These are phyloP conservation scores for Cyphomyrmex costatus DNA, from an alignment of 1,140 invertebrate species.

Conservation along the genomic window DNA sequence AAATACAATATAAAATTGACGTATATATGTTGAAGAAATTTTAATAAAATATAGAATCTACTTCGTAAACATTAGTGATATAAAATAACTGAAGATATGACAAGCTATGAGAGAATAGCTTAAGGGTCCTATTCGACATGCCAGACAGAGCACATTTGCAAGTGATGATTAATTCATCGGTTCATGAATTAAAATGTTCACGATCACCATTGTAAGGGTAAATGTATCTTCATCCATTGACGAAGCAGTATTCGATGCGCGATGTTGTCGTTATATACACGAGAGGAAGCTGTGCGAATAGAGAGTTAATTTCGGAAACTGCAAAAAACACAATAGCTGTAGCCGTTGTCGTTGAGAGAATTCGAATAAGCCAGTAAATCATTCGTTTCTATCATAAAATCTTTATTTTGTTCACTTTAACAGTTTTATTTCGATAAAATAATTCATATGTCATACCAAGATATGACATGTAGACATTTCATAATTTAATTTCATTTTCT, in stretches of 20 bases:
- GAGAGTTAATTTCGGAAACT: constrained; percentile 66
- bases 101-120: constrained; percentile 71
- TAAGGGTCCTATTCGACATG: constrained; percentile 70
- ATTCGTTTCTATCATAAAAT: constrained; percentile 22
- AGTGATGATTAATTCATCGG: constrained; percentile 77
- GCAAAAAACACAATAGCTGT: constrained; percentile 39
- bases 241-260: constrained; percentile 49
- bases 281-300: constrained; percentile 65
- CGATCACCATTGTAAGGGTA: constrained; percentile 78
- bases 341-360: constrained; percentile 19
- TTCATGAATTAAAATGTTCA: constrained; percentile 79
- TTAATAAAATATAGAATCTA: background rate
- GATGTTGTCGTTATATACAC: constrained; percentile 47
- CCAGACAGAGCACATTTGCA: constrained; percentile 71
- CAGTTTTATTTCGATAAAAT: constrained; percentile 1
- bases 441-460: background rate
- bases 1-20: background rate
- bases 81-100: constrained; percentile 35
- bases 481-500: background rate
- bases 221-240: constrained; percentile 66
- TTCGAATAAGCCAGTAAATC: constrained; percentile 38
- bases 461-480: background rate
- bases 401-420: background rate
- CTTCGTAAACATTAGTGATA: background rate
- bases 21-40: constrained; percentile 4